These are phyloP conservation scores for Ptychoptera contaminata DNA, from an alignment of 2,888 invertebrate species.

Conservation along the genomic window DNA sequence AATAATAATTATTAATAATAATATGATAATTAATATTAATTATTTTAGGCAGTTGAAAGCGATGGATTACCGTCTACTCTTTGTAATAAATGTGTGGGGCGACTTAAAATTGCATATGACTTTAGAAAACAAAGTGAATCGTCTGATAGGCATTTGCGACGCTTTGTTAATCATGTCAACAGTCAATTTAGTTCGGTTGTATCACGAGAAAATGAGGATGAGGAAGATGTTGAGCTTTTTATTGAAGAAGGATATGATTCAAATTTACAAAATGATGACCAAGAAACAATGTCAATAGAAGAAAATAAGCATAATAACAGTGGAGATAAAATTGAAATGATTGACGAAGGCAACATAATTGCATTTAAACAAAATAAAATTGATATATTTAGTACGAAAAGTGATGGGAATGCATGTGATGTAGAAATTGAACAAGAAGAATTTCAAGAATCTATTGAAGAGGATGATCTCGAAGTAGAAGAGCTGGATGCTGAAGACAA, in stretches of 20 bases:
- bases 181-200: too few relatives aligned
- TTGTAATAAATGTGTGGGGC: slow-evolving; percentile 17
- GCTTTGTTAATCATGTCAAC: slow-evolving; percentile 18
- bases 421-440: slow-evolving; percentile 3
- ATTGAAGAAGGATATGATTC: not conserved
- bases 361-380: too few relatives aligned
- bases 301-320: too few relatives aligned
- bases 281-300: too few relatives aligned
- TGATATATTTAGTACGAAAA: too few relatives aligned
- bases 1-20: too few relatives aligned
- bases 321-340: too few relatives aligned
- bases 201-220: slow-evolving; percentile 4
- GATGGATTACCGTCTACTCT: slow-evolving; percentile 19
- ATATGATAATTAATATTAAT: not conserved
- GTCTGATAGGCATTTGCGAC: slow-evolving; percentile 18
- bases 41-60: slow-evolving; percentile 15
- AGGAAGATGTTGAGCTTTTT: not conserved
- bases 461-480: slow-evolving; percentile 2
- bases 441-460: not conserved
- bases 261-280: too few relatives aligned
- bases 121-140: slow-evolving; percentile 18
- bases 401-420: too few relatives aligned
- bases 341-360: too few relatives aligned
- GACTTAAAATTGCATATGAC: slow-evolving; percentile 17
- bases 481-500: not conserved